Evolutionary conservation across 2,888 invertebrate genomes (phyloP).

Genomic region (Theretra japonica): DNA sequence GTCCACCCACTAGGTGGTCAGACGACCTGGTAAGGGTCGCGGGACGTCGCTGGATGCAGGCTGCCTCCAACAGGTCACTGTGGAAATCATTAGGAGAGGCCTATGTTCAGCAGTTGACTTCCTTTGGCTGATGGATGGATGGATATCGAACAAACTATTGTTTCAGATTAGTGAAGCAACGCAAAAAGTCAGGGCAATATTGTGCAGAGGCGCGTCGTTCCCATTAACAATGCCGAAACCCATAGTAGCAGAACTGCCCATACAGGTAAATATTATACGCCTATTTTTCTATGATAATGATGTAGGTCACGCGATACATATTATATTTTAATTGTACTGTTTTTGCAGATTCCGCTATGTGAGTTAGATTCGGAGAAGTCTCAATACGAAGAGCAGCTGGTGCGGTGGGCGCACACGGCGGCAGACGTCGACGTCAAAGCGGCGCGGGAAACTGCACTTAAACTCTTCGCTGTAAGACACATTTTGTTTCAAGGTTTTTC

Average conservation of each 20-base stretch:
- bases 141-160: not conserved
- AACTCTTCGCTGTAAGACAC: slow-evolving; percentile 92
- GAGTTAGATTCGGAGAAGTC: slow-evolving; percentile 92
- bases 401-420: slow-evolving; percentile 86
- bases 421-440: slow-evolving; percentile 87
- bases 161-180: slow-evolving; percentile 89
- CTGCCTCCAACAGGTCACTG: too few relatives aligned
- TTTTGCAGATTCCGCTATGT: slow-evolving; percentile 88
- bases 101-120: too few relatives aligned
- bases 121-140: too few relatives aligned
- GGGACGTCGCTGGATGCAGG: too few relatives aligned
- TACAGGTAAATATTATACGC: slow-evolving; percentile 77
- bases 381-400: slow-evolving; percentile 90
- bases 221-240: slow-evolving; percentile 95
- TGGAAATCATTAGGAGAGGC: too few relatives aligned
- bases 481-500: too few relatives aligned
- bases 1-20: too few relatives aligned
- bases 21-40: too few relatives aligned
- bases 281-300: not conserved
- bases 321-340: not conserved
- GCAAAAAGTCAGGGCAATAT: slow-evolving; percentile 91
- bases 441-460: slow-evolving; percentile 92
- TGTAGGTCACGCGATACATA: not conserved
- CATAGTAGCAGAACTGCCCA: slow-evolving; percentile 89
- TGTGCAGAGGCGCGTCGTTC: slow-evolving; percentile 95